These are phyloP conservation scores for Ametastegia equiseti DNA, from an alignment of 2,888 invertebrate species.

Conservation along the genomic window DNA sequence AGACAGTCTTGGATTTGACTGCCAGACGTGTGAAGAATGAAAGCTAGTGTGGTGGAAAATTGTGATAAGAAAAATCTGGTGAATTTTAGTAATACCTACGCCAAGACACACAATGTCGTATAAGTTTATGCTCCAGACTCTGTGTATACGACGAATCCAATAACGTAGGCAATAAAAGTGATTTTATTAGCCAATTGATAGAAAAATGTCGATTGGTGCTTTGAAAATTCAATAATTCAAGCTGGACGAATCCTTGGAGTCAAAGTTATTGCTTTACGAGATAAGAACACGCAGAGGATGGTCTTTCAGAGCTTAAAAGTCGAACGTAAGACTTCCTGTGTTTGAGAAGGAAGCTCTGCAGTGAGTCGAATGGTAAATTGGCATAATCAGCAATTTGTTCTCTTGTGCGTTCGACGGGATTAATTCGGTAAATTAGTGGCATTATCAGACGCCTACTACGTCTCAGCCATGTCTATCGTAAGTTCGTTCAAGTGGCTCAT, in stretches of 20 bases:
- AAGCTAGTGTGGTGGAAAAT: neutral
- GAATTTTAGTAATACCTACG: neutral
- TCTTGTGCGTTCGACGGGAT: slow-evolving; percentile 51
- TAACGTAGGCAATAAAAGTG: neutral
- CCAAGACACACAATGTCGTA: neutral
- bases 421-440: slow-evolving; percentile 51
- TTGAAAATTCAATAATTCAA: neutral
- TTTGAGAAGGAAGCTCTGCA: neutral
- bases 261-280: neutral
- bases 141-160: neutral
- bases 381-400: slow-evolving; percentile 56
- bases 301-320: slow-evolving; percentile 48
- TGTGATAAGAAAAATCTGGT: neutral
- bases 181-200: neutral
- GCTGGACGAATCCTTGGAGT: neutral
- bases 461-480: slow-evolving; percentile 67
- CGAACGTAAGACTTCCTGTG: slow-evolving; percentile 13
- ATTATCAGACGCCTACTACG: slow-evolving; percentile 4
- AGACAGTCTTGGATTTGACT: too few species aligned
- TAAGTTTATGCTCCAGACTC: neutral
- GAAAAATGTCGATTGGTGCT: neutral
- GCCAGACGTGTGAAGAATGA: neutral
- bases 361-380: slow-evolving; percentile 52
- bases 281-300: slow-evolving; percentile 28
- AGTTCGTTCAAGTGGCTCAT: slow-evolving; percentile 2